These are phyloP conservation scores for Pteropus rufus DNA, from an alignment of 2,797 vertebrate genomes.

Conservation along the genomic window DNA sequence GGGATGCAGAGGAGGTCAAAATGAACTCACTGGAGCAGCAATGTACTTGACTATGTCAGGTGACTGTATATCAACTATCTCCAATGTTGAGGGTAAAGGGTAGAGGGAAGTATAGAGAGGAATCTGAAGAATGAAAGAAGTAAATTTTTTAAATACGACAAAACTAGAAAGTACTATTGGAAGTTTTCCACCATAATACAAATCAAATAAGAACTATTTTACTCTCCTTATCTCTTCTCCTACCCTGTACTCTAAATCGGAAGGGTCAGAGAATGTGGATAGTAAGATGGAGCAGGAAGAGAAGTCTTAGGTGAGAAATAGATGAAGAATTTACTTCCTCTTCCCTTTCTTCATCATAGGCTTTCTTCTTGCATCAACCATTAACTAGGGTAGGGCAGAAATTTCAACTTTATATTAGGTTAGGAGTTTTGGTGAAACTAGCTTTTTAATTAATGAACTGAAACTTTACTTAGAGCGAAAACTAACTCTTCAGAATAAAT, in stretches of 20 bases:
- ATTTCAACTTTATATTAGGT: not conserved
- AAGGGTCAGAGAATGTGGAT: not conserved
- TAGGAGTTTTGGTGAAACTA: not conserved
- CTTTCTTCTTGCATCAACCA: not conserved
- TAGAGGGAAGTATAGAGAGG: not conserved
- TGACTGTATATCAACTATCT: not conserved
- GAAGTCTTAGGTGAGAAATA: accelerated
- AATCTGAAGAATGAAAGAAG: not conserved
- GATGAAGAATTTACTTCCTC: too few species aligned
- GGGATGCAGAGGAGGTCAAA: not conserved
- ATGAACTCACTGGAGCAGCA: not conserved
- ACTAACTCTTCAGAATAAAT: not conserved
- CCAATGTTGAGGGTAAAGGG: accelerated
- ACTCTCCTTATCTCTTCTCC: not conserved
- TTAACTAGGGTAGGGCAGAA: not conserved
- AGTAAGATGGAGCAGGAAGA: not conserved
- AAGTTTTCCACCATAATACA: not conserved
- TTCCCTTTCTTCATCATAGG: not conserved
- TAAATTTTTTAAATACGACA: not conserved
- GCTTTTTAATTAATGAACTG: not conserved
- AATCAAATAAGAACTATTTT: not conserved
- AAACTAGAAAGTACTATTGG: not conserved
- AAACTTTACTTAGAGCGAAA: not conserved
- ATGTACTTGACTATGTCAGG: not conserved
- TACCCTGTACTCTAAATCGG: not conserved